Evolutionary conservation across 92 coral and sea anemone species (phyloP).

Genomic region (Micromussa lordhowensis): DNA sequence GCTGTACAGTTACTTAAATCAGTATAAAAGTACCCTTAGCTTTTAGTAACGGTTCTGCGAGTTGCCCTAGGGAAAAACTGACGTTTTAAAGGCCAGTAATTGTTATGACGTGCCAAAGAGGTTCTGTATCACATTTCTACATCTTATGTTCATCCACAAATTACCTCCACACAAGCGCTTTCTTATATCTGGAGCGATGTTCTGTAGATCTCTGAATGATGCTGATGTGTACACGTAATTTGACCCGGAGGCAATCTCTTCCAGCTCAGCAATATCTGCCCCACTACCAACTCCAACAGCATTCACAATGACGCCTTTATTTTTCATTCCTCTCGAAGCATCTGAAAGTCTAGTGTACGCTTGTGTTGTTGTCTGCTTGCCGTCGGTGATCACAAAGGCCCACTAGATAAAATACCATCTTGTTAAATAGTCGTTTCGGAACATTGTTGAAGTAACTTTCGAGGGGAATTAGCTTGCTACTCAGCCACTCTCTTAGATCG

Average conservation of each 20-base stretch:
- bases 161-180: constrained; percentile 52
- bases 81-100: neutral
- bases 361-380: constrained; percentile 60
- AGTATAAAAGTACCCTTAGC: too few relatives aligned
- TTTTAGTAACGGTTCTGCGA: neutral
- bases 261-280: constrained; percentile 49
- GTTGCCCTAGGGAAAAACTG: neutral
- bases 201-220: constrained; percentile 59
- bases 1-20: too few relatives aligned
- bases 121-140: neutral
- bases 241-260: constrained; percentile 58
- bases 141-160: neutral
- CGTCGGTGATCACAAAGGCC: constrained; percentile 69
- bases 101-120: neutral
- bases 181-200: constrained; percentile 25
- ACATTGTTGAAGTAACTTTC: neutral
- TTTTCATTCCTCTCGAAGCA: constrained; percentile 67
- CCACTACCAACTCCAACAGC: constrained; percentile 68
- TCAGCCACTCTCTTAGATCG: too few relatives aligned
- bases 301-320: constrained; percentile 53
- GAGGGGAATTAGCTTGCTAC: too few relatives aligned
- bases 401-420: constrained; percentile 10
- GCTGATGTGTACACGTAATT: constrained; percentile 29
- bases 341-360: constrained; percentile 46
- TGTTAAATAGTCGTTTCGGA: neutral